Conservation (phyloP, 2,113 vertebrate species). For the Anoplopoma fimbria region DNA sequence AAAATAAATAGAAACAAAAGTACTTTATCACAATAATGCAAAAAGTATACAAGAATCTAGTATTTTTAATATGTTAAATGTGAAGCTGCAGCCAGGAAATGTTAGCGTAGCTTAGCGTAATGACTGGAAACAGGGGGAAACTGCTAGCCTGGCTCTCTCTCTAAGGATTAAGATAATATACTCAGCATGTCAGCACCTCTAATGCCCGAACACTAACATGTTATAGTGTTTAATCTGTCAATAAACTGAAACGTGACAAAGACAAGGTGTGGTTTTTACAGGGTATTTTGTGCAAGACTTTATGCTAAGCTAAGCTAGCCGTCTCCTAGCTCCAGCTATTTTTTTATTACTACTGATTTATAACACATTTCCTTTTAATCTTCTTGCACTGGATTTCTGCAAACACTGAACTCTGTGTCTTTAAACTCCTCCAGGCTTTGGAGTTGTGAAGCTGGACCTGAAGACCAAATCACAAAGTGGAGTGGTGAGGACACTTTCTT, state of each 20-base stretch:
- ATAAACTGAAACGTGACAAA: background rate
- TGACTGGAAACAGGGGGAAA: no score
- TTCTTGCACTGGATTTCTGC: background rate
- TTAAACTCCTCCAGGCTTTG: conserved; percentile 87
- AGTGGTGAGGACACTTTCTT: conserved; percentile 88
- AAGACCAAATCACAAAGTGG: conserved; percentile 96
- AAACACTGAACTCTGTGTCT: background rate
- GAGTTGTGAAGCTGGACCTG: conserved; percentile 94
- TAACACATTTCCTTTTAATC: background rate
- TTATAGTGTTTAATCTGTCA: background rate
- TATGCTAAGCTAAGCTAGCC: background rate
- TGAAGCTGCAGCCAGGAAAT: background rate
- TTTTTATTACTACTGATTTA: background rate
- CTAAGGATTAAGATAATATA: background rate
- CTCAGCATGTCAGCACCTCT: background rate
- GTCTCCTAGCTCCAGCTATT: background rate
- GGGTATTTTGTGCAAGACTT: background rate
- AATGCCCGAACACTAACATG: background rate
- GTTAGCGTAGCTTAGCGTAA: background rate
- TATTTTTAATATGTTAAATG: background rate
- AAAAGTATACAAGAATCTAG: background rate
- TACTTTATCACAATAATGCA: background rate
- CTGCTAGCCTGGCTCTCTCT: background rate
- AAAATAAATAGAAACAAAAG: no score
- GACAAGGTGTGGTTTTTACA: background rate